Evolutionary conservation across 2,888 invertebrate genomes (phyloP), one percentile per base, ranked within the genome.

Genomic region (Archips xylosteana): DNA sequence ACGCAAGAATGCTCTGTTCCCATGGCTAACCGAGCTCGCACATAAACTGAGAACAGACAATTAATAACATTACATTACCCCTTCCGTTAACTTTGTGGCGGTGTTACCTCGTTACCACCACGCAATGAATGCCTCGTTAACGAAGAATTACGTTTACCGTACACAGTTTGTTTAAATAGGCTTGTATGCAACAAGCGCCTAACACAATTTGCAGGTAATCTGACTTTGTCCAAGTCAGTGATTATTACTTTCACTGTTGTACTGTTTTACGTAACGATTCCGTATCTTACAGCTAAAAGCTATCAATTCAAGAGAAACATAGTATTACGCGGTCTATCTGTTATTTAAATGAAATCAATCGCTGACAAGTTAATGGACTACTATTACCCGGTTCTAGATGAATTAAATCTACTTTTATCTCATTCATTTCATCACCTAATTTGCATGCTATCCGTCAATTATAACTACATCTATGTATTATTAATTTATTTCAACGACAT

Each of bases 1-100:
- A 77, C 79, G 77, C 76, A 75, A 77, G 71, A 70, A 66, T 71
- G 62, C 65, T 77, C 76, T 76, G 84, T 89, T 91, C 89, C 84
- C 88, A 90, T 88, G 85, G 79, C 76, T 78, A 80, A 15, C 79
- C 70, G 36, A 68, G 13, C 39, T 49, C 51, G 65, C 34, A 57
- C 45, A 39, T 47, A 47, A 57, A 49, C 39, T 5, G 51, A 34
- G 39, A 59, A 15, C 59, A 59, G 23, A 39, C n/a, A 61, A 68
- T 32, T 45, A 51, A 23, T 60, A 59, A 54, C 70, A 45, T 34
- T 74, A 49, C 65, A 74, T 74, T 74, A 61, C 74, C 60, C 69
- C 32, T 23, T 65, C n/a, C 9, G 59, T 36, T 45, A n/a, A 51
- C 45, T 61, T 9, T 39, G 42, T 13, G 54, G 13, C 34, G 42